Evolutionary conservation across 2,113 vertebrate genomes (phyloP).

Genomic region (Dryoscopus gambensis): DNA sequence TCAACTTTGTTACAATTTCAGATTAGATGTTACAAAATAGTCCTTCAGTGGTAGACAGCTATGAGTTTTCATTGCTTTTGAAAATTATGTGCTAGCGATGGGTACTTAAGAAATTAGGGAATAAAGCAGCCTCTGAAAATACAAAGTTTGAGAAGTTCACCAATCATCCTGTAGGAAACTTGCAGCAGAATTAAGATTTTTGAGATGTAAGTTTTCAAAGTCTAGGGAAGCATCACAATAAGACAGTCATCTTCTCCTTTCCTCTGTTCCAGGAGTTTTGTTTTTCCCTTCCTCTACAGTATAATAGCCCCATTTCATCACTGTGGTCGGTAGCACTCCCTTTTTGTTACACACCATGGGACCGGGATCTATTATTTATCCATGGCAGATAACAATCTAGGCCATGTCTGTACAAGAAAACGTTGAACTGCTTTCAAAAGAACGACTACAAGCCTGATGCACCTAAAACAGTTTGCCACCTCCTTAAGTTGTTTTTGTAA

Average conservation of each 20-base stretch:
- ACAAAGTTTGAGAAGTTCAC: neutral
- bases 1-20: neutral
- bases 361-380: slow-evolving; percentile 12
- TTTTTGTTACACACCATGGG: neutral
- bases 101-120: neutral
- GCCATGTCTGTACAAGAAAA: slow-evolving; percentile 5
- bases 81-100: neutral
- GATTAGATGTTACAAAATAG: slow-evolving; percentile 1
- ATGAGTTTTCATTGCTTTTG: neutral
- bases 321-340: neutral
- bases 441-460: slow-evolving; percentile 23
- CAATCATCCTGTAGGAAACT: neutral
- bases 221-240: neutral
- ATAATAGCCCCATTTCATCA: neutral
- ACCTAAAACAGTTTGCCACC: slow-evolving; percentile 34
- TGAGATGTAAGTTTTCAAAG: neutral
- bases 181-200: neutral
- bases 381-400: slow-evolving; percentile 40
- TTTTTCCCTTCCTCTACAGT: neutral
- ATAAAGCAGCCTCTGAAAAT: neutral
- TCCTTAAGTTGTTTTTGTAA: slow-evolving; percentile 53
- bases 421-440: neutral
- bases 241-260: neutral
- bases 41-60: neutral
- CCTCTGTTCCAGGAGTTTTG: neutral